Evolutionary conservation across 2,888 invertebrate species (phyloP).

Genomic region (Amblyteles armatorius): DNA sequence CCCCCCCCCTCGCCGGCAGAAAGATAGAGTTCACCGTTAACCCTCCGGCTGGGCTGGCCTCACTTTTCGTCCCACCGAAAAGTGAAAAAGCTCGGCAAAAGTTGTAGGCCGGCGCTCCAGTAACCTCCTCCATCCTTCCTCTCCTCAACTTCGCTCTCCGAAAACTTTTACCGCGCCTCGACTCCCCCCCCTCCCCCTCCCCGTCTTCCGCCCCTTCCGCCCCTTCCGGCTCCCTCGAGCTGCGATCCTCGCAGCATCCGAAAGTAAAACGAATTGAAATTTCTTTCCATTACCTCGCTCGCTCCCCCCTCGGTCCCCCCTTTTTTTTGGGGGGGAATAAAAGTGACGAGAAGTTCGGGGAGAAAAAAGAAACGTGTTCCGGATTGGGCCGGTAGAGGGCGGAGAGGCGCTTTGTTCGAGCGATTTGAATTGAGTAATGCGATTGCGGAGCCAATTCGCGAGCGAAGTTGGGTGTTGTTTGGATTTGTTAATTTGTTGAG

Average conservation of each 20-base stretch:
- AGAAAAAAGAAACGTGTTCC: background rate
- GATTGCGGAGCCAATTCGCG: no score
- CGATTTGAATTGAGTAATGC: background rate
- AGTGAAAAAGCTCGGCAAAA: conserved; percentile 36
- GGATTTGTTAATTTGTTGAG: no score
- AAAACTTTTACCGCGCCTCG: conserved; percentile 37
- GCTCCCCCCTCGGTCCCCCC: background rate
- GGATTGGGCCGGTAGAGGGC: conserved; percentile 27
- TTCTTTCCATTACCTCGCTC: conserved; percentile 19
- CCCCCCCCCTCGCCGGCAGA: background rate
- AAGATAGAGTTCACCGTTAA: background rate
- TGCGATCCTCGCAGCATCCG: background rate
- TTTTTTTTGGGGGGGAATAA: background rate
- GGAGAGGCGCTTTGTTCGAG: background rate
- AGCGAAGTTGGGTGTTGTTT: no score
- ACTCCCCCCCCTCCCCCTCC: background rate
- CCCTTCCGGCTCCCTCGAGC: background rate
- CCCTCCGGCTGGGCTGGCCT: conserved; percentile 21
- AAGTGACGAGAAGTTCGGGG: conserved; percentile 4
- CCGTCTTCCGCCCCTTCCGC: background rate
- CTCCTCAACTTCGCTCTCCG: conserved; percentile 17
- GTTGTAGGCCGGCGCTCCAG: conserved; percentile 23
- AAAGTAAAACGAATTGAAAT: conserved; percentile 42
- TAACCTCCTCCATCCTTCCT: conserved; percentile 10
- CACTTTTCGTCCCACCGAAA: conserved; percentile 33